Conservation (phyloP, 2,797 vertebrate genomes). For the Clarias fuscus region DNA sequence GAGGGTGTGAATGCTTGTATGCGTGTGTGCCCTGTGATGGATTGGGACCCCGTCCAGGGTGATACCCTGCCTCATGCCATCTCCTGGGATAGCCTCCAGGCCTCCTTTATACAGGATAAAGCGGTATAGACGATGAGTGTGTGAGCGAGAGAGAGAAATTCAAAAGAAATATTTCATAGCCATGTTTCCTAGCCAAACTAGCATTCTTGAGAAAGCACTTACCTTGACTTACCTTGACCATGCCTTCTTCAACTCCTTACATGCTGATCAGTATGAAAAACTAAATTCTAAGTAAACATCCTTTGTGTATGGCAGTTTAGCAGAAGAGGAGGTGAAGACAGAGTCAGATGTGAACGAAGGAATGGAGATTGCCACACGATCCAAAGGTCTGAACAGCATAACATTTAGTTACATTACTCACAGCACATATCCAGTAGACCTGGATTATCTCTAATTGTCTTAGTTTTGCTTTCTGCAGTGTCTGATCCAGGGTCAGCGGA, state of each 20-base stretch:
- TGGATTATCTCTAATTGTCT: background rate
- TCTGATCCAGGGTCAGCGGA: constrained; percentile 86
- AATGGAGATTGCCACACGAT: constrained; percentile 98
- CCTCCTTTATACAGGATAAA: no score
- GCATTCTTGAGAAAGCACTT: background rate
- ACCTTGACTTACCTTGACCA: background rate
- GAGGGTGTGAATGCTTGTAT: no score
- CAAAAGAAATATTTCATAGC: background rate
- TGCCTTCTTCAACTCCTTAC: background rate
- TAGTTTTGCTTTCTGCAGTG: constrained; percentile 54
- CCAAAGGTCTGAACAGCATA: constrained; percentile 85
- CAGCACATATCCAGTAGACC: background rate
- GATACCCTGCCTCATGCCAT: no score
- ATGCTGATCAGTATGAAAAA: background rate
- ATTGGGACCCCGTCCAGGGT: no score
- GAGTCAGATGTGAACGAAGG: constrained; percentile 85
- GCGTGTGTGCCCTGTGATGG: no score
- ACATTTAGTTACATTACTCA: background rate
- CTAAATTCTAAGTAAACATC: background rate
- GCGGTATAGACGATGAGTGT: no score
- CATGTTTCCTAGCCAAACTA: background rate
- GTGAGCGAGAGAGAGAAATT: background rate
- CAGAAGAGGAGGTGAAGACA: constrained; percentile 87
- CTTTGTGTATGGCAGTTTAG: constrained; percentile 78
- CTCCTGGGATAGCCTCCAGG: no score